Evolutionary conservation across 2,888 invertebrate species (phyloP).

Genomic region (Onchidella celtica): DNA sequence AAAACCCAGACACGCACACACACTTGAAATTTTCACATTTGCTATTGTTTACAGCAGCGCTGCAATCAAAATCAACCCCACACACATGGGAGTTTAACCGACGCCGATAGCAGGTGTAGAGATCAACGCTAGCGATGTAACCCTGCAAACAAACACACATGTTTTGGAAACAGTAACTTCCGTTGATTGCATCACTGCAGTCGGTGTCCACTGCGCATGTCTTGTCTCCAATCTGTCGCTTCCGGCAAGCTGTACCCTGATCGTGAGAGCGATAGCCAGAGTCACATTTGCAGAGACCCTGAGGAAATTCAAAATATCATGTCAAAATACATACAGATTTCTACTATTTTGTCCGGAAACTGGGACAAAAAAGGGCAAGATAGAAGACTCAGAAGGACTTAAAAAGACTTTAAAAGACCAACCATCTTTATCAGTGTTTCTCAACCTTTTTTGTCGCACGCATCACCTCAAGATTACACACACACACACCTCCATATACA

Average conservation of each 20-base stretch:
- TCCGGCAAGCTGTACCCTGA: constrained; percentile 1
- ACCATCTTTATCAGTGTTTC: no score
- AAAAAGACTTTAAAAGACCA: no score
- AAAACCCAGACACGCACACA: constrained; percentile 21
- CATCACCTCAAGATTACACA: no score
- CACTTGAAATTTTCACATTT: constrained; percentile 6
- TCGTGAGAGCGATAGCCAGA: constrained; percentile 17
- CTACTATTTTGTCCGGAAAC: neutral
- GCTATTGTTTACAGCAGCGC: constrained; percentile 10
- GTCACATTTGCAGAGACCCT: constrained; percentile 28
- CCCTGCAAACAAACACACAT: constrained; percentile 42
- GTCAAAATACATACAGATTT: neutral
- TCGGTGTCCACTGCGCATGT: constrained; percentile 30
- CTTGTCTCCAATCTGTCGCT: constrained; percentile 36
- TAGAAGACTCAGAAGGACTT: no score
- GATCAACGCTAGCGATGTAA: neutral
- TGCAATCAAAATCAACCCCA: constrained; percentile 16
- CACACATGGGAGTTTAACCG: constrained; percentile 5
- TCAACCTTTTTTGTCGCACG: no score
- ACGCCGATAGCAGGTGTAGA: constrained; percentile 17
- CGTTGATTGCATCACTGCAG: constrained; percentile 39
- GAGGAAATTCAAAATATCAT: neutral
- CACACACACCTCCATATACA: no score
- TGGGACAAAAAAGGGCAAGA: no score
- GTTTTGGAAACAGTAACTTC: constrained; percentile 42